A percentile compares a stretch with the other conserved stretches of the same genome.
These are phyloP conservation scores for Eupeodes latifasciatus DNA, from an alignment of 2,888 invertebrate genomes.

Conservation along the genomic window DNA sequence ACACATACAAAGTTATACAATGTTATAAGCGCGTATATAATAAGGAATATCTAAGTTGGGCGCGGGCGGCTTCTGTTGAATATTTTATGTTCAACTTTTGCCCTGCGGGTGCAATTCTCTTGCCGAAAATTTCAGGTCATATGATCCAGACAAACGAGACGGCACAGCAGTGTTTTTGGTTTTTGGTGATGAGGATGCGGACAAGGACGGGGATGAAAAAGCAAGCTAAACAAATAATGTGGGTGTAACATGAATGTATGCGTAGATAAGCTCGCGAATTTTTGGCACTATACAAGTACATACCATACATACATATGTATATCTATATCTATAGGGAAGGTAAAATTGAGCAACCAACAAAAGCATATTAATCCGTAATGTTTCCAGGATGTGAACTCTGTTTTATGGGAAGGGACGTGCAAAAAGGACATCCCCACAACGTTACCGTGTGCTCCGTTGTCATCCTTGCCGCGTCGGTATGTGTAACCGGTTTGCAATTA, in stretches of 20 bases:
- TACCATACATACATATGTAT: no score
- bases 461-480: neutral
- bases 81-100: constrained; percentile 73
- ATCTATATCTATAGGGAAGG: constrained; percentile 22
- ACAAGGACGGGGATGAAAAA: neutral
- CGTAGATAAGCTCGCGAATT: constrained; percentile 71
- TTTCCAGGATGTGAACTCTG: constrained; percentile 39
- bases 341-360: constrained; percentile 71
- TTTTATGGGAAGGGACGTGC: neutral
- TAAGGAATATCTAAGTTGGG: constrained; percentile 39
- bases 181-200: neutral
- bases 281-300: constrained; percentile 41
- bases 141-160: constrained; percentile 75
- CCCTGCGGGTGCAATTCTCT: constrained; percentile 75
- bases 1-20: constrained; percentile 16
- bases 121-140: constrained; percentile 73
- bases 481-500: constrained; percentile 66
- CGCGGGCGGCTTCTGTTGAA: constrained; percentile 56
- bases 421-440: constrained; percentile 33
- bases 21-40: neutral
- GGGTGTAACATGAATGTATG: constrained; percentile 24
- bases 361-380: constrained; percentile 73
- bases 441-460: neutral
- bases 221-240: constrained; percentile 2
- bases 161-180: neutral